Evolutionary conservation across 1,140 invertebrate species (phyloP).

Genomic region (Zaprionus ghesquierei): DNA sequence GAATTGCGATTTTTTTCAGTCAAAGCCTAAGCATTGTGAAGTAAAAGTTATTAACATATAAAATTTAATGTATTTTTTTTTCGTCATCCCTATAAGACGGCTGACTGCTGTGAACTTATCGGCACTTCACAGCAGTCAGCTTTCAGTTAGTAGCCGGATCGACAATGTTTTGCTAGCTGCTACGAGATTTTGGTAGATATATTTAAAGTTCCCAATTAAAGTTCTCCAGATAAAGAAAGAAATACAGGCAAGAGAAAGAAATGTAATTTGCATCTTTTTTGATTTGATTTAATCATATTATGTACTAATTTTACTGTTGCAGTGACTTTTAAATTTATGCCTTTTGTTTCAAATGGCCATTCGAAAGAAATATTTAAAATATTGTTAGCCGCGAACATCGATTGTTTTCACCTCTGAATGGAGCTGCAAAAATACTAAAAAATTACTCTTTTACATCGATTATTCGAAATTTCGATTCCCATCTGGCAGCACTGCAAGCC

Average conservation of each 20-base stretch:
- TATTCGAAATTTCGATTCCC: conserved; percentile 2
- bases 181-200: not conserved
- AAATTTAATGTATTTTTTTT: too few relatives aligned
- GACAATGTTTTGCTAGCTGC: not conserved
- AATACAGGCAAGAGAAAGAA: not conserved
- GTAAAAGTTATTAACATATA: too few relatives aligned
- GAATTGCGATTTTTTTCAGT: too few relatives aligned
- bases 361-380: too few relatives aligned
- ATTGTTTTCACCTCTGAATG: not conserved
- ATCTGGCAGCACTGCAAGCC: conserved; percentile 3
- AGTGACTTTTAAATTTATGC: too few relatives aligned
- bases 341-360: too few relatives aligned
- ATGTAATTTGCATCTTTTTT: too few relatives aligned
- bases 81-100: too few relatives aligned
- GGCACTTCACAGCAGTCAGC: not conserved
- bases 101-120: too few relatives aligned
- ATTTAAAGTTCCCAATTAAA: not conserved
- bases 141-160: not conserved
- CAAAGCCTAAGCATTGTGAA: too few relatives aligned
- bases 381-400: not conserved
- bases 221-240: not conserved
- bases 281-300: too few relatives aligned
- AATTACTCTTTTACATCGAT: not conserved
- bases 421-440: not conserved
- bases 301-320: too few relatives aligned